Percentiles rank a stretch among this genome's conserved stretches.
These are phyloP conservation scores for Linepithema humile DNA, from an alignment of 1,140 invertebrate species.

Conservation along the genomic window DNA sequence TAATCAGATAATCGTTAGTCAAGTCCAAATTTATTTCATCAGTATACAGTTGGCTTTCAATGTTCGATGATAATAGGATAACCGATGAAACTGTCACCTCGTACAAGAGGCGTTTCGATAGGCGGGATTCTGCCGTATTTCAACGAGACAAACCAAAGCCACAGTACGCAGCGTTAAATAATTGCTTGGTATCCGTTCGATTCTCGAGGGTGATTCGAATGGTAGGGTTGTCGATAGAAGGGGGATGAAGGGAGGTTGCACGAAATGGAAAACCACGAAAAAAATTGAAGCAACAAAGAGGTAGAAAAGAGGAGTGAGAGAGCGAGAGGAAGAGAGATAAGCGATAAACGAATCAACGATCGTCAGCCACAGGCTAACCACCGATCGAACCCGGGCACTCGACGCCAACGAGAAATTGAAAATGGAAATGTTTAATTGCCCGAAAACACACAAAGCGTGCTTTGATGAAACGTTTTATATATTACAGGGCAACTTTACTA, in stretches of 20 bases:
- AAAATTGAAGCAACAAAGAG: constrained; percentile 74
- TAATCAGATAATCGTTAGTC: constrained; percentile 58
- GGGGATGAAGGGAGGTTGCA: constrained; percentile 64
- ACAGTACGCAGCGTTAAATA: constrained; percentile 74
- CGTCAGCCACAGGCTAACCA: constrained; percentile 78
- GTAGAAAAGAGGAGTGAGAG: constrained; percentile 31
- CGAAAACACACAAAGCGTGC: constrained; percentile 78
- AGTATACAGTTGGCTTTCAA: constrained; percentile 53
- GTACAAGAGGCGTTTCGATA: constrained; percentile 69
- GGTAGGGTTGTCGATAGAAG: constrained; percentile 68
- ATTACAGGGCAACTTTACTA: constrained; percentile 38
- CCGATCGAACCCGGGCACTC: constrained; percentile 73
- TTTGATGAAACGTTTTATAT: constrained; percentile 64
- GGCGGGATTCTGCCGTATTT: constrained; percentile 70
- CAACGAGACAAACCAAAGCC: constrained; percentile 73
- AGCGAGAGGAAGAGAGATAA: constrained; percentile 68
- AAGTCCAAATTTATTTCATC: constrained; percentile 65
- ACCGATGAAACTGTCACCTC: constrained; percentile 71
- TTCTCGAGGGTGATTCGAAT: constrained; percentile 73
- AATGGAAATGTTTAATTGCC: constrained; percentile 83
- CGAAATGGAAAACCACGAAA: constrained; percentile 75
- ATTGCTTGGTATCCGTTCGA: constrained; percentile 75
- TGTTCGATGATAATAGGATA: constrained; percentile 70
- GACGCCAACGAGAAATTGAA: constrained; percentile 81
- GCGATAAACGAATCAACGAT: constrained; percentile 83